A percentile compares a stretch with the other conserved stretches of the same genome.
Evolutionary conservation across 2,888 invertebrate genomes (phyloP).

Genomic region (Galerucella nymphaeae): DNA sequence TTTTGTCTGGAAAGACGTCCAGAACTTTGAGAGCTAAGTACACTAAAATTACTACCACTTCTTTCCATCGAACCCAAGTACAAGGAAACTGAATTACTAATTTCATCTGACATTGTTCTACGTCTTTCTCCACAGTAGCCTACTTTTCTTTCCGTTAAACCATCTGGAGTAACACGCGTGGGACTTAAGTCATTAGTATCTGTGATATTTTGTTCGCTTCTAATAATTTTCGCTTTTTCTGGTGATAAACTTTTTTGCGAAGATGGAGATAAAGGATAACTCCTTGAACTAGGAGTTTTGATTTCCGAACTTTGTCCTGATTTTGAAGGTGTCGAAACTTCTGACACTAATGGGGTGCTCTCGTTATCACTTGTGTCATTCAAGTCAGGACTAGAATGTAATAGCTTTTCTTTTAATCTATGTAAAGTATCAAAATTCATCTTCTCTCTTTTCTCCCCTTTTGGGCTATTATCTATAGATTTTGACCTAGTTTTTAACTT

Average conservation of each 20-base stretch:
- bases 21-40: conserved; percentile 56
- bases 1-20: conserved; percentile 59
- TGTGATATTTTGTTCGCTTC: conserved; percentile 55
- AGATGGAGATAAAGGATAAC: conserved; percentile 53
- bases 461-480: conserved; percentile 57
- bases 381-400: conserved; percentile 60
- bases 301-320: conserved; percentile 55
- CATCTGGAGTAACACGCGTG: conserved; percentile 41
- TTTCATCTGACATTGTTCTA: conserved; percentile 58
- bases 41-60: conserved; percentile 55
- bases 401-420: conserved; percentile 60
- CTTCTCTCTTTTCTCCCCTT: conserved; percentile 50
- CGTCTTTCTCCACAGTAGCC: conserved; percentile 43
- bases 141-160: conserved; percentile 30
- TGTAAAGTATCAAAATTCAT: conserved; percentile 59
- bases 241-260: conserved; percentile 52
- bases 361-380: conserved; percentile 72
- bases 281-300: conserved; percentile 55
- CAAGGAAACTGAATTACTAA: conserved; percentile 51
- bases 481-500: conserved; percentile 57
- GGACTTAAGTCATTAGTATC: conserved; percentile 51
- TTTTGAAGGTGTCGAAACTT: conserved; percentile 58
- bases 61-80: conserved; percentile 48
- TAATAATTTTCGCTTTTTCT: conserved; percentile 48
- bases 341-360: conserved; percentile 74